Base-by-base conservation (phyloP, 1,140 invertebrate species). In the Papilio helenus region DNA sequence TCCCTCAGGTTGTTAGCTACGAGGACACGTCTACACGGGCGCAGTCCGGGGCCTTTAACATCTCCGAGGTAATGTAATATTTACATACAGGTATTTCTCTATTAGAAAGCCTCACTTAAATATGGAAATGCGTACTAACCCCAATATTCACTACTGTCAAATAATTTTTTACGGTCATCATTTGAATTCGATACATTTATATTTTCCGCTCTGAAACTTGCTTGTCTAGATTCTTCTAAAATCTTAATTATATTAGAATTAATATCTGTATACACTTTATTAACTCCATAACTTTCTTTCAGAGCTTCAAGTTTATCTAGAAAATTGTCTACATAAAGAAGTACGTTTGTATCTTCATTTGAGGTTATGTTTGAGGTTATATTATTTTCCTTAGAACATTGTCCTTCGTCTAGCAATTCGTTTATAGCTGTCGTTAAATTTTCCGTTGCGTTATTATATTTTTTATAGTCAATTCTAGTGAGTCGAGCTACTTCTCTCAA, bases 401-500 rank as follows among this genome's bases (percentile, higher is more conserved):
- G 26, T 51, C 83, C 86, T 80, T 85, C 86, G 76, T 86, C 80
- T 77, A 89, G 77, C 78, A 90, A 71, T 82, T 91, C 86, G 79
- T 90, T 89, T 85, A 93, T 82, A 18, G 81, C 81, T 71, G 80
- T 71, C 74, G 89, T 82, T 83, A 87, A 90, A 84, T 83, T 26
- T 23, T n/a, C 39, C 7, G 79, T 82, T 77, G 55, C 39, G 73
- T 85, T 83, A 82, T 83, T 87, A 79, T 71, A 79, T 81, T 79
- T 81, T 76, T 72, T 76, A 79, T 74, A 78, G 68, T 84, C 82
- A 14, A 87, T 85, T 88, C 83, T 90, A 20, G 86, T 87, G 44
- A 88, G 76, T 79, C 80, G 83, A n/a, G 73, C 80, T 65, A 92
- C 86, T 83, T 89, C 68, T 29, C 84, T 87, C 55, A 91, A 79